Conservation (phyloP, 2,888 invertebrate genomes). For the Ophion costatus region DNA sequence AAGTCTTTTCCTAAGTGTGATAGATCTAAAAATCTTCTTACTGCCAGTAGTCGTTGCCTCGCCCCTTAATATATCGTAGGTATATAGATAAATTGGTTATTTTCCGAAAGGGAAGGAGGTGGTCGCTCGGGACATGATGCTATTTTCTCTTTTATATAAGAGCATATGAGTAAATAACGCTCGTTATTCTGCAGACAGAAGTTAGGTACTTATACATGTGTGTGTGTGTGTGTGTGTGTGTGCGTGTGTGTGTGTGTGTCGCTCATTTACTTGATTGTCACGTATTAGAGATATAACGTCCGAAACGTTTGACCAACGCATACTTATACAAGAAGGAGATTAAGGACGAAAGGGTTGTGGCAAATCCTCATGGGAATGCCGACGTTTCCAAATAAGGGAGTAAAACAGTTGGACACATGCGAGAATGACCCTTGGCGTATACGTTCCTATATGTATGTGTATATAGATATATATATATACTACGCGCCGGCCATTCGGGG, state of each 20-base stretch:
- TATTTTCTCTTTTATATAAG: too few relatives aligned
- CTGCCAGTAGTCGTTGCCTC: too few relatives aligned
- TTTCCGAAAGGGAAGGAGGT: too few relatives aligned
- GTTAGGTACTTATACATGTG: not conserved
- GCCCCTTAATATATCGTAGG: too few relatives aligned
- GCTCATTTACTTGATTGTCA: constrained; percentile 55
- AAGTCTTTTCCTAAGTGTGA: too few relatives aligned
- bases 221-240: too few relatives aligned
- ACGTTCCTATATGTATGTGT: constrained; percentile 8
- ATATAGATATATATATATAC: not conserved
- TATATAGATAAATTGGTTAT: too few relatives aligned
- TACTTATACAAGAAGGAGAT: constrained; percentile 25
- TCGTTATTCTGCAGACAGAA: not conserved
- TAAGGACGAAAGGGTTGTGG: constrained; percentile 63
- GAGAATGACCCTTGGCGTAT: constrained; percentile 67
- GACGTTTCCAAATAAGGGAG: constrained; percentile 76
- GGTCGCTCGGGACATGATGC: too few relatives aligned
- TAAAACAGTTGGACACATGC: constrained; percentile 72
- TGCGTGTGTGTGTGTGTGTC: too few relatives aligned
- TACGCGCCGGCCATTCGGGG: not conserved
- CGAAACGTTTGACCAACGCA: constrained; percentile 56
- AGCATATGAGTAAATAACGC: not conserved
- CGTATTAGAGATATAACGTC: constrained; percentile 61
- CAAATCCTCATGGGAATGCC: constrained; percentile 78
- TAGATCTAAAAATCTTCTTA: too few relatives aligned